Evolutionary conservation across 1,140 invertebrate species (phyloP).

Genomic region (Trichonephila inaurata): DNA sequence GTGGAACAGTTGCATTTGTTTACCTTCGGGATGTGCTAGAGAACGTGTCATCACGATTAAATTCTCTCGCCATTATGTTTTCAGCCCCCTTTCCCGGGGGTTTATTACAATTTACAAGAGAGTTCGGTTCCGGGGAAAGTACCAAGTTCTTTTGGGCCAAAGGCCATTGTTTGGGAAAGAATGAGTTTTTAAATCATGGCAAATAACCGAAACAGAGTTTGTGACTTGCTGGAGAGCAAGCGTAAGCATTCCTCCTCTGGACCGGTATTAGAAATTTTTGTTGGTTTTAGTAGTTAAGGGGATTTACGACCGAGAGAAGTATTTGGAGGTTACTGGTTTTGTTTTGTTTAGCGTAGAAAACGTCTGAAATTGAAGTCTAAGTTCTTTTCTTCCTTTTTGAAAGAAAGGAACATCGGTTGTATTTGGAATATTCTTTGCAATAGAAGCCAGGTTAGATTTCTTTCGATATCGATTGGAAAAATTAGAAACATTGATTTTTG

Average conservation of each 20-base stretch:
- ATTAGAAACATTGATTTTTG: too few relatives aligned
- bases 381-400: too few relatives aligned
- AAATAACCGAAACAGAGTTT: not conserved
- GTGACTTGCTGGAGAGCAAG: not conserved
- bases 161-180: too few relatives aligned
- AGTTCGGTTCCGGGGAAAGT: constrained; percentile 40
- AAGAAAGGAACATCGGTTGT: too few relatives aligned
- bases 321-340: too few relatives aligned
- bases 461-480: too few relatives aligned
- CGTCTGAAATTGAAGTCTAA: too few relatives aligned
- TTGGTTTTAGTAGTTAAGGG: not conserved
- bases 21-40: not conserved
- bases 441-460: too few relatives aligned
- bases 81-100: not conserved
- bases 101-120: constrained; percentile 40
- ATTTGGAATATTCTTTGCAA: too few relatives aligned
- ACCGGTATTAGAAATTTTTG: not conserved
- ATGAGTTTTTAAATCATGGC: constrained; percentile 2
- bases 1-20: constrained; percentile 6
- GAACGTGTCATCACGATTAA: constrained; percentile 10
- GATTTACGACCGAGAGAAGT: not conserved
- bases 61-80: constrained; percentile 12
- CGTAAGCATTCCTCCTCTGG: not conserved
- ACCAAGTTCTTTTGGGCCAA: too few relatives aligned
- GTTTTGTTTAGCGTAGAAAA: too few relatives aligned